Base-by-base conservation (phyloP, 1,140 invertebrate species). In the Teleogryllus occipitalis region DNA sequence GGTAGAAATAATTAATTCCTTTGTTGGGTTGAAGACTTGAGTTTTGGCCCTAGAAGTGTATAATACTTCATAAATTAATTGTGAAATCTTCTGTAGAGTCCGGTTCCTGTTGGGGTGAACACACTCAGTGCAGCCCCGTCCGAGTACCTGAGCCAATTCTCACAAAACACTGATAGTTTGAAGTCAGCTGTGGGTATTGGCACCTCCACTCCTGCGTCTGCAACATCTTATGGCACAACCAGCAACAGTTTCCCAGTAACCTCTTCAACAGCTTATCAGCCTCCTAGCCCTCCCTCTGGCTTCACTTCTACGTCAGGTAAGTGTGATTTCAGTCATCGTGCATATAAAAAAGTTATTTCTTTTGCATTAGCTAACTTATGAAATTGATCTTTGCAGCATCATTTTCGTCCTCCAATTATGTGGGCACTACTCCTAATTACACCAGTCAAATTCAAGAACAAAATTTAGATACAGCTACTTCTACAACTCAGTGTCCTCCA, bases 121-220 rank as follows among this genome's bases (percentile, higher is more conserved):
- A 76, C 85, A 21, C 83, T 93, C 82, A 92, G 90, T 72, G 90
- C 92, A 48, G 92, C 92, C 75, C 92, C 93, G 84, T 89, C 91
- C 75, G 92, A 93, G 85, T 93, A 93, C 84, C 87, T 93, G 15
- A 90, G 89, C n/a, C 88, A 89, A 82, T 85, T 93, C 22, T 91
- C 92, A 82, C 92, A 93, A 83, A 89, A 90, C 10, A 90, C 90
- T 54, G 91, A 92, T 82, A 89, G 86, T 80, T 86, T 90, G 80
- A 90, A 91, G 86, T 86, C 90, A 85, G 85, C 89, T 18, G 78
- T 79, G 72, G 78, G 78, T 12, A 78, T 78, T 18, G 78, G 78
- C n/a, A 74, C 54, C 18, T 46, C 47, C 74, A 79, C 39, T 46
- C 21, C 75, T 77, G 74, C 80, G 39, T 80, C 81, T 21, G 75